Percentiles rank a stretch among this genome's conserved stretches.
Conservation (phyloP, 2,113 vertebrate genomes). For the Pogona vitticeps region DNA sequence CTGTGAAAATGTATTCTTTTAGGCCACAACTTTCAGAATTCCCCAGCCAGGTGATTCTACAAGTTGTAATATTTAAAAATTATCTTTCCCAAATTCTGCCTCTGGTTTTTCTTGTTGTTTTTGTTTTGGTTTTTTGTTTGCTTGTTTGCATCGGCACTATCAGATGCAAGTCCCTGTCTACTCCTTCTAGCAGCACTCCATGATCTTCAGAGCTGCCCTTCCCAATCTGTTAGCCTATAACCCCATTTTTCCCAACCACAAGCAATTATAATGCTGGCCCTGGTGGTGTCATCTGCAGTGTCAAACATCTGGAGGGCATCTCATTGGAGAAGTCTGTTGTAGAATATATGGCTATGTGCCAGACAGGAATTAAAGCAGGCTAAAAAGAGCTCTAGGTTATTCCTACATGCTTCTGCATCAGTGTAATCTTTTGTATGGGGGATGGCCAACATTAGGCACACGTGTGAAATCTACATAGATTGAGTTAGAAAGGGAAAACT, state of each 20-base stretch:
- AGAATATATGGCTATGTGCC: not conserved
- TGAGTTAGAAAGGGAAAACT: accelerated
- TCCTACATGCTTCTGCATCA: not conserved
- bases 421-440: not conserved
- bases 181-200: not conserved
- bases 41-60: too few relatives aligned
- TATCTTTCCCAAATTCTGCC: not conserved
- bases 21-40: too few relatives aligned
- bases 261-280: not conserved
- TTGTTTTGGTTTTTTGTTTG: too few relatives aligned
- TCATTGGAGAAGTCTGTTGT: too few relatives aligned
- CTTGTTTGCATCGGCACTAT: not conserved
- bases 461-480: not conserved
- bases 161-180: not conserved
- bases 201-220: not conserved
- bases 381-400: not conserved
- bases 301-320: too few relatives aligned
- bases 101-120: not conserved
- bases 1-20: too few relatives aligned
- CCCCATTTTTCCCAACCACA: not conserved
- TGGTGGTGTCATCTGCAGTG: too few relatives aligned
- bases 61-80: too few relatives aligned
- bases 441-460: not conserved
- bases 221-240: not conserved
- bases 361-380: too few relatives aligned